Percentiles rank a stretch among this genome's conserved stretches.
Conservation (phyloP, 2,113 vertebrate genomes). For the Prolemur simus region DNA sequence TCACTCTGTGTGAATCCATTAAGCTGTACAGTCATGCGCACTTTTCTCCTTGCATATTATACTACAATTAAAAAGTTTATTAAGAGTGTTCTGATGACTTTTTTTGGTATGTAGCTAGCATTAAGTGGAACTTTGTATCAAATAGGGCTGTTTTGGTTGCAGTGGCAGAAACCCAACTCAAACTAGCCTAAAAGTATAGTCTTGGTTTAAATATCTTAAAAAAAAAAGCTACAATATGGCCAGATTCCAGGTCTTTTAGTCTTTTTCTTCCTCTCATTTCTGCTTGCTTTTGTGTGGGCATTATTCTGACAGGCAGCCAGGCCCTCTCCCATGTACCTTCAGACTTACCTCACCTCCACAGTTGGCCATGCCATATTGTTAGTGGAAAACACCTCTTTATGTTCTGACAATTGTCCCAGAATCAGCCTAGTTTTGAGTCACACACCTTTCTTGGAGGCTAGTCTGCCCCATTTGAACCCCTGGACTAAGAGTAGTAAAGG, state of each 20-base stretch:
- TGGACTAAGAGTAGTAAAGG: background rate
- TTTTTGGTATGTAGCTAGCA: background rate
- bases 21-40: background rate
- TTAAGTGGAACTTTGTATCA: background rate
- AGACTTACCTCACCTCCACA: background rate
- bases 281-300: background rate
- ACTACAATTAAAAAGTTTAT: background rate
- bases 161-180: background rate
- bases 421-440: background rate
- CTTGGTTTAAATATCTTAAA: background rate
- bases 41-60: background rate
- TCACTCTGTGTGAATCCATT: background rate
- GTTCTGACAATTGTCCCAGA: background rate
- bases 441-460: background rate
- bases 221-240: background rate
- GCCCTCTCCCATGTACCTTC: background rate
- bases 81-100: background rate
- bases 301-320: background rate
- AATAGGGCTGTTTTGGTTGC: background rate
- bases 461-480: background rate
- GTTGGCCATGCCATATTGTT: background rate
- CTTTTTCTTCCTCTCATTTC: background rate
- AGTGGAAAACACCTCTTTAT: background rate
- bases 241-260: background rate
- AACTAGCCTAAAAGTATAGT: background rate